phyloP scores from a whole-genome alignment of 2,113 vertebrate genomes.

The Oplegnathus fasciatus region DNA sequence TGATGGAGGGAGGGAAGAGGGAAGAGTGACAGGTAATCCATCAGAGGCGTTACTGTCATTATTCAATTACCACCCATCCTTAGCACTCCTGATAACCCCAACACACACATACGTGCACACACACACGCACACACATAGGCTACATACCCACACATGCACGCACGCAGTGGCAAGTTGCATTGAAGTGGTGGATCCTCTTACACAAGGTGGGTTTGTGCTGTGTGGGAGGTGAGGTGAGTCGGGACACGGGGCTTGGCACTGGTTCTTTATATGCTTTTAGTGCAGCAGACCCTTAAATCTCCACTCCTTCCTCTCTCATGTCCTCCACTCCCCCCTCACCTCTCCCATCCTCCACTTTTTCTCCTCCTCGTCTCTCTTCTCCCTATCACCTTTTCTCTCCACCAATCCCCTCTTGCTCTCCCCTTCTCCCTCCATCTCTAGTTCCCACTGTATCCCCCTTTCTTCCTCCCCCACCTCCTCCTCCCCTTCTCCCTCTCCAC shows the following conservation, averaged over 20 bases:
- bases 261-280: constrained; percentile 76
- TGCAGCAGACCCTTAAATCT: constrained; percentile 79
- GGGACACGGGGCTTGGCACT: constrained; percentile 61
- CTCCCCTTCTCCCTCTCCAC: constrained; percentile 19
- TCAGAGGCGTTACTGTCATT: constrained; percentile 83
- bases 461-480: not conserved
- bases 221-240: constrained; percentile 68
- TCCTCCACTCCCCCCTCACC: constrained; percentile 20
- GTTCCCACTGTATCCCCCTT: constrained; percentile 27
- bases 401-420: not conserved
- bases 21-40: constrained; percentile 82
- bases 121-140: constrained; percentile 1
- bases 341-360: constrained; percentile 41
- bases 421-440: constrained; percentile 24
- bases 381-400: not conserved
- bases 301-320: constrained; percentile 54
- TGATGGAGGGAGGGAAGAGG: constrained; percentile 75
- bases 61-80: constrained; percentile 85
- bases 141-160: constrained; percentile 9
- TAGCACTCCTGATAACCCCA: constrained; percentile 74
- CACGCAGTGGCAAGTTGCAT: constrained; percentile 44
- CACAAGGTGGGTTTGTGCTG: constrained; percentile 58
- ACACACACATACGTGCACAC: constrained; percentile 50
- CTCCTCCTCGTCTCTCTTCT: constrained; percentile 14
- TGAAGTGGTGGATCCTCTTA: constrained; percentile 53